Base-by-base conservation (phyloP, 35 echinoderm and acorn worm species). In the Apostichopus parvimensis region DNA sequence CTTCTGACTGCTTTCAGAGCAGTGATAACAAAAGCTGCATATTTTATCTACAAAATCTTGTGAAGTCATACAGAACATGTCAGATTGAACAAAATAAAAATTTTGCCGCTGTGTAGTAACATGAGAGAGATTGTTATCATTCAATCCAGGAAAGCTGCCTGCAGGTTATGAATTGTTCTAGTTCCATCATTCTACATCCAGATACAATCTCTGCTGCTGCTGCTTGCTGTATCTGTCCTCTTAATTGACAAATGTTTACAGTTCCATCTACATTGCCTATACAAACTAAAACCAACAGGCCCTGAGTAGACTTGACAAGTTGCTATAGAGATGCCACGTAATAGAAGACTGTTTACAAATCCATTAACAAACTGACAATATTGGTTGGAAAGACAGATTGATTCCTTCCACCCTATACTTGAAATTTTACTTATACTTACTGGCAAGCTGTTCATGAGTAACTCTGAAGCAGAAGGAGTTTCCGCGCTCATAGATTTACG, bases 381-480 rank as follows among this genome's bases (percentile, higher is more conserved):
- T 82, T 82, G 79, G 26, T 82, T 82, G 79, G 18, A 82, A 52
- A 82, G 45, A 53, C 45, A 82, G 79, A 82, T 82, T 82, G 79
- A 82, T 82, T 53, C 28, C 79, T 5, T 53, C 34, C 79, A 17
- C 20, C 55, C 34, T 52, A 15, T 6, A 24, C 34, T 57, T 82
- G 79, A 15, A 75, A 22, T 61, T 9, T 12, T 61, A 61, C 58
- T 61, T 9, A 58, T 59, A 93, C 97, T 94, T 90, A 99, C 97
- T 71, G 93, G 97, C 53, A 99, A 84, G 9, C 95, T 95, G 53
- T 87, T 93, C 59, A 99, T 91, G 6, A 99, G 97, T 17, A 96
- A 64, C 45, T 99, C 97, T 17, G 93, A 92, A 45, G 97, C 97
- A n/a, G 92, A 83, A 11, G 93, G 95, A 2, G 91, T 92, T 17